Base-by-base conservation (phyloP, 2,888 invertebrate genomes). In the Drosophila longiperda region DNA sequence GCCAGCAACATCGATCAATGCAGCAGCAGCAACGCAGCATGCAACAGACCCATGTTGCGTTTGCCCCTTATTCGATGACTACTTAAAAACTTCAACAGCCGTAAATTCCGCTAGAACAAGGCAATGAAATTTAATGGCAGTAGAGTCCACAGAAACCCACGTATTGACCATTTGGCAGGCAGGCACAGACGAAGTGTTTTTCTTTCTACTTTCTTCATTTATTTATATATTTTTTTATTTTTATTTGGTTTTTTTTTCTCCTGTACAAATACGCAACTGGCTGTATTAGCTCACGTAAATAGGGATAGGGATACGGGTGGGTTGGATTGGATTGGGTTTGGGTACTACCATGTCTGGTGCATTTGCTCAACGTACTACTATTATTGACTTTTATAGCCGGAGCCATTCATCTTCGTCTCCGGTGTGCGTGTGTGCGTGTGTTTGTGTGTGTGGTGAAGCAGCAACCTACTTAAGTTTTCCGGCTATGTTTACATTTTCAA, bases 401-500 rank as follows among this genome's bases (percentile, higher is more conserved):
- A 60, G 63, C 45, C 74, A 80, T 78, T 70, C 81, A 62, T 67
- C 63, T 58, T 48, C 53, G 62, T 66, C 23, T 64, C 23, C 45
- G 36, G 23, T 38, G n/a, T 49, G 59, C 0, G 29, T 26, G 5
- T 29, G 5, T 29, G 29, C 6, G 17, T 42, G 42, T 1, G 20
- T 4, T 0, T 26, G 26, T 26, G 26, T 26, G 42, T 20, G 42
- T 0, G 42, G 3, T 20, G 20, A 3, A 12, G 45, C 26, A 12
- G 20, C 15, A 45, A 15, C 7, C 45, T 54, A 32, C 65, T 70
- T 60, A 45, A 50, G 70, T 69, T 67, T 66, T 54, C 71, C 58
- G 54, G 26, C 74, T 76, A 78, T 87, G 89, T 87, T 89, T 84
- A 89, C 89, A 89, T 84, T 87, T 84, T 84, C 88, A 87, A 89